Conservation (phyloP, 2,888 invertebrate species). For the Diarsia brunnea region DNA sequence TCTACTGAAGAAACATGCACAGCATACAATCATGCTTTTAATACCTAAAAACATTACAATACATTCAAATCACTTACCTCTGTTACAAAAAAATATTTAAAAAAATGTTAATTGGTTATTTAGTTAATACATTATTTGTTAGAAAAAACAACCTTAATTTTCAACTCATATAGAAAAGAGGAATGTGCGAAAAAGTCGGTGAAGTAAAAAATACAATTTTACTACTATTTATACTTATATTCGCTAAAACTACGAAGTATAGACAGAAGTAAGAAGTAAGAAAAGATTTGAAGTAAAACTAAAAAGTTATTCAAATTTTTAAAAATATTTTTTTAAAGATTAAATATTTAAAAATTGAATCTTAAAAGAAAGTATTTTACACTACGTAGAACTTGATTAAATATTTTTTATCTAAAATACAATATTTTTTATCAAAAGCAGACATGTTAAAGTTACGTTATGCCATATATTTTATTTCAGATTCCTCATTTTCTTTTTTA, state of each 20-base stretch:
- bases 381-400: slow-evolving; percentile 24
- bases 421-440: neutral
- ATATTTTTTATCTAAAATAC: neutral
- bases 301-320: slow-evolving; percentile 39
- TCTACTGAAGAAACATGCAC: slow-evolving; percentile 45
- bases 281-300: neutral
- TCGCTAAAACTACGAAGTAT: slow-evolving; percentile 20
- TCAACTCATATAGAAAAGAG: slow-evolving; percentile 72
- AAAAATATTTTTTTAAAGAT: slow-evolving; percentile 14
- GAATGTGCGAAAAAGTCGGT: slow-evolving; percentile 88
- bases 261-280: slow-evolving; percentile 4
- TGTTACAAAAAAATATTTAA: slow-evolving; percentile 4
- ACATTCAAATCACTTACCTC: slow-evolving; percentile 49
- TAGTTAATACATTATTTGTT: slow-evolving; percentile 18
- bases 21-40: slow-evolving; percentile 42
- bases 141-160: slow-evolving; percentile 33
- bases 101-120: slow-evolving; percentile 26
- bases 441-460: slow-evolving; percentile 51
- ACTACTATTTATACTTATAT: slow-evolving; percentile 11
- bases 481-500: neutral
- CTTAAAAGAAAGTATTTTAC: slow-evolving; percentile 4
- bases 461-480: slow-evolving; percentile 11
- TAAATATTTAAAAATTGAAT: slow-evolving; percentile 28
- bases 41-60: neutral
- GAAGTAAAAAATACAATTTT: slow-evolving; percentile 27